A percentile compares a stretch with the other conserved stretches of the same genome.
Conservation (phyloP, 2,113 vertebrate species). For the Erinaceus europaeus region DNA sequence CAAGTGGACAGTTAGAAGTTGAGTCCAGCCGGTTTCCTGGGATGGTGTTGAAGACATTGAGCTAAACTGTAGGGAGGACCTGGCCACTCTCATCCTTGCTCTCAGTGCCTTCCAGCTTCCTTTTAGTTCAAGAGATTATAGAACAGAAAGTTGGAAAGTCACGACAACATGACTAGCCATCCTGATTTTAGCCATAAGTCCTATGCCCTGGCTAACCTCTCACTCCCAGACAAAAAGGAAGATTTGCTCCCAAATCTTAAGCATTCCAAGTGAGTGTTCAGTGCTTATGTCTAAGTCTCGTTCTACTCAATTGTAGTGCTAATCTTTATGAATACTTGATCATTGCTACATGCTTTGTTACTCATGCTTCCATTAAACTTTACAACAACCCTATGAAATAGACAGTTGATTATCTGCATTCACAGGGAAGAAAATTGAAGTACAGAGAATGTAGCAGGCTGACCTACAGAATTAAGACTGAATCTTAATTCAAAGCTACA, state of each 20-base stretch:
- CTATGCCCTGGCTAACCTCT: neutral
- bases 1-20: neutral
- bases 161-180: fast-evolving
- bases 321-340: neutral
- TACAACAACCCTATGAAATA: too few relatives aligned
- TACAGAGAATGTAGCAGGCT: neutral
- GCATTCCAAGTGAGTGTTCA: too few relatives aligned
- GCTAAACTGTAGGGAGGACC: neutral
- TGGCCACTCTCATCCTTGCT: neutral
- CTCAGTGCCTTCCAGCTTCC: too few relatives aligned
- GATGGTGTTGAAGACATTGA: too few relatives aligned
- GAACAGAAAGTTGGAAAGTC: neutral
- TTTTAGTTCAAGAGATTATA: neutral
- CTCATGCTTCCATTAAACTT: too few relatives aligned
- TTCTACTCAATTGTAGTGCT: neutral
- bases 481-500: neutral
- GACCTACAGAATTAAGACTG: too few relatives aligned
- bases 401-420: too few relatives aligned
- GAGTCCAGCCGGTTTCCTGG: fast-evolving
- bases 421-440: neutral
- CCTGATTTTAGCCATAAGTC: neutral
- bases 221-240: too few relatives aligned
- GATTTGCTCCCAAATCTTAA: too few relatives aligned
- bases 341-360: too few relatives aligned
- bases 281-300: too few relatives aligned